A percentile compares a stretch with the other conserved stretches of the same genome.
Evolutionary conservation across 2,888 invertebrate genomes (phyloP).

Genomic region (Biston stratarius): DNA sequence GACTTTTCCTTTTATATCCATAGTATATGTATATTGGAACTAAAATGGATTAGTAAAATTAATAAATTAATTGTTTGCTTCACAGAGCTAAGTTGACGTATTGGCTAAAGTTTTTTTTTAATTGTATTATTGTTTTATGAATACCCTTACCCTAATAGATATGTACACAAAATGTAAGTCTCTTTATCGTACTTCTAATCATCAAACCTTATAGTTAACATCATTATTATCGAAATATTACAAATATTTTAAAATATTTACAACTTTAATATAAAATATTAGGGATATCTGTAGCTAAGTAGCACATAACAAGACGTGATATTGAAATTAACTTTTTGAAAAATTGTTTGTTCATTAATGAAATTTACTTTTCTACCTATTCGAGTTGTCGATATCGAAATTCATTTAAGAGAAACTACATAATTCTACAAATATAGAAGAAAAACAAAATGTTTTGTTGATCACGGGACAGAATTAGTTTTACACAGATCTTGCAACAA

Average conservation of each 20-base stretch:
- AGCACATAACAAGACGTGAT: neutral
- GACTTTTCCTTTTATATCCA: constrained; percentile 4
- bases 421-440: too few relatives aligned
- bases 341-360: neutral
- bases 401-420: neutral
- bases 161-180: constrained; percentile 84
- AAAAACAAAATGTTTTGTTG: neutral
- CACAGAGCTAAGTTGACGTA: neutral
- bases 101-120: neutral
- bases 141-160: constrained; percentile 81
- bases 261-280: constrained; percentile 68
- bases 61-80: constrained; percentile 4
- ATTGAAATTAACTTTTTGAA: constrained; percentile 10
- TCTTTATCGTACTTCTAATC: constrained; percentile 74
- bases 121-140: constrained; percentile 35
- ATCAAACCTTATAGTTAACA: constrained; percentile 80
- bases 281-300: constrained; percentile 26
- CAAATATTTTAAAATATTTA: constrained; percentile 83
- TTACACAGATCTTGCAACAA: constrained; percentile 34
- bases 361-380: constrained; percentile 17
- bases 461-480: constrained; percentile 29
- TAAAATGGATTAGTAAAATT: constrained; percentile 16
- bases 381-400: constrained; percentile 19
- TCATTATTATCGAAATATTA: constrained; percentile 79
- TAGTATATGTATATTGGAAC: neutral